phyloP scores from a whole-genome alignment of 1,140 invertebrate genomes.

The Drosophila albomicans region DNA sequence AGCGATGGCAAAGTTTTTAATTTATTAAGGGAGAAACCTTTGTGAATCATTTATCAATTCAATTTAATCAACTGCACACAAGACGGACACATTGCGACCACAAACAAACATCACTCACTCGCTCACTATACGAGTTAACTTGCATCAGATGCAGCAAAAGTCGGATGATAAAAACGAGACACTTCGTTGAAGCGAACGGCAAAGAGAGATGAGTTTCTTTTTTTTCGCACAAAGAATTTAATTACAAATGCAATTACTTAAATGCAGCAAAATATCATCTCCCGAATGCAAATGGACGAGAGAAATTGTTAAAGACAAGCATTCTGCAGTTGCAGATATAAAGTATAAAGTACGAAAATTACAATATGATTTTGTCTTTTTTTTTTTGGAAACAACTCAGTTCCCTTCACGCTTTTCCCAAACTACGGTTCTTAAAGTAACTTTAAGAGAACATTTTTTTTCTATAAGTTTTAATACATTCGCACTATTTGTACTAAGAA shows the following conservation, averaged over 20 bases:
- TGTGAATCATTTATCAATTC: conserved; percentile 24
- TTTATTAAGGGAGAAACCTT: conserved; percentile 18
- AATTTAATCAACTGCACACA: conserved; percentile 27
- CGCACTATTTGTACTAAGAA: too few species aligned
- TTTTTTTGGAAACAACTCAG: too few species aligned
- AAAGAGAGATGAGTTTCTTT: neutral
- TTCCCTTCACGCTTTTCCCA: too few species aligned
- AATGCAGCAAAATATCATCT: neutral
- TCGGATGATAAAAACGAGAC: neutral
- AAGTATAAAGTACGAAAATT: too few species aligned
- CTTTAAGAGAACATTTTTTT: too few species aligned
- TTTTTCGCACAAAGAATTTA: conserved; percentile 1
- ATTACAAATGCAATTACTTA: conserved; percentile 5
- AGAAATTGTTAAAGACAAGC: too few species aligned
- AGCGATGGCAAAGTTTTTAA: conserved; percentile 16
- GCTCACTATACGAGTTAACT: neutral
- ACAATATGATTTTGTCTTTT: too few species aligned
- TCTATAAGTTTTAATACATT: too few species aligned
- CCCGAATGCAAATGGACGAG: neutral
- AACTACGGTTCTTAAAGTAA: too few species aligned
- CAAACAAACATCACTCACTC: conserved; percentile 1
- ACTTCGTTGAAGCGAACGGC: neutral
- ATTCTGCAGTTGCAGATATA: too few species aligned
- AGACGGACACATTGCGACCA: neutral
- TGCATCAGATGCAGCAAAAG: neutral